A percentile compares a stretch with the other conserved stretches of the same genome.
phyloP scores from a whole-genome alignment of 2,113 vertebrate genomes.

The Pollachius pollachius region DNA sequence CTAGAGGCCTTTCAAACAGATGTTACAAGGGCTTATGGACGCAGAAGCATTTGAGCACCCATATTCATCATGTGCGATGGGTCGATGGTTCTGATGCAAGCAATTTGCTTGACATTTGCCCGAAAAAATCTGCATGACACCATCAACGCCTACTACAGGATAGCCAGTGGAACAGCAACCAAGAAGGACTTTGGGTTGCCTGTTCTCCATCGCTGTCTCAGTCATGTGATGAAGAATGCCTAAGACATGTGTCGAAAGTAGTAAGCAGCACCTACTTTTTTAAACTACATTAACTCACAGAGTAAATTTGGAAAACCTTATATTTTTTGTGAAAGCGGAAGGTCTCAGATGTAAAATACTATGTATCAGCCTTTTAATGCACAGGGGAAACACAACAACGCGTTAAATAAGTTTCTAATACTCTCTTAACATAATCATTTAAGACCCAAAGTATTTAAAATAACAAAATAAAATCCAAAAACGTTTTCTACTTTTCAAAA shows the following conservation, averaged over 20 bases:
- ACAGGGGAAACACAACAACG: not conserved
- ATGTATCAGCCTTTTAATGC: too few species aligned
- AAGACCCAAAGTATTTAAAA: too few species aligned
- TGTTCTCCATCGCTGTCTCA: conserved; percentile 18
- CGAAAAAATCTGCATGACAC: not conserved
- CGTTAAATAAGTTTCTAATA: not conserved
- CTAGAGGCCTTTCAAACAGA: not conserved
- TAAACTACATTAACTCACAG: not conserved
- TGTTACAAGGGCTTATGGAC: not conserved
- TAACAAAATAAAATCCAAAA: not conserved
- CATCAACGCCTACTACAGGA: conserved; percentile 4
- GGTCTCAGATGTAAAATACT: too few species aligned
- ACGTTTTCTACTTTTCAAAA: not conserved
- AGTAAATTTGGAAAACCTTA: not conserved
- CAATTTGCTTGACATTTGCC: conserved; percentile 9
- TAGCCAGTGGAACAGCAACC: not conserved
- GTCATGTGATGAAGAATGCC: conserved; percentile 16
- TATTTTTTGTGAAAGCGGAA: not conserved
- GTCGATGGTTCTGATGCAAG: conserved; percentile 10
- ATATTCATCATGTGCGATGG: conserved; percentile 20
- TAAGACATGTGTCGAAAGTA: not conserved
- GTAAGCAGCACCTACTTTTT: not conserved
- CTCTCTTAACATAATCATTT: too few species aligned
- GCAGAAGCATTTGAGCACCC: not conserved
- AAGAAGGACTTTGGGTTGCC: conserved; percentile 6